phyloP scores from a whole-genome alignment of 2,888 invertebrate species.

The Chydorus sphaericus region DNA sequence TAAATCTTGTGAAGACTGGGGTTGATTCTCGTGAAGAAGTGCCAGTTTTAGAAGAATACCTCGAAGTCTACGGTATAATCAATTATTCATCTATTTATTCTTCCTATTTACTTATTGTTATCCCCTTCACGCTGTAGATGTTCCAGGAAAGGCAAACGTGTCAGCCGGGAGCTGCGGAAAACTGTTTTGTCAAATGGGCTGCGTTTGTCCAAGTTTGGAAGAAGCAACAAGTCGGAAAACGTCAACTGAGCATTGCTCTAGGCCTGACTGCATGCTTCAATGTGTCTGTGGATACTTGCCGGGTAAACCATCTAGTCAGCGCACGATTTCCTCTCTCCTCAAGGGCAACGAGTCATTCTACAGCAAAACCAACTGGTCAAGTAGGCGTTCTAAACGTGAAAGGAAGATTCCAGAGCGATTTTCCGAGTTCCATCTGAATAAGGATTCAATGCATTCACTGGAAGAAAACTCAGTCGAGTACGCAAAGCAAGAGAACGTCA shows the following conservation, averaged over 20 bases:
- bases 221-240: conserved; percentile 10
- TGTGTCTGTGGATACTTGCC: conserved; percentile 30
- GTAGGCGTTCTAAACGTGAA: not conserved
- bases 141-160: not conserved
- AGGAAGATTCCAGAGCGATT: not conserved
- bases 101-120: not conserved
- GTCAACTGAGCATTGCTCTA: conserved; percentile 43
- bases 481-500: no score
- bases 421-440: not conserved
- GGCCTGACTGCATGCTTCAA: conserved; percentile 43
- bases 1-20: not conserved
- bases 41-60: not conserved
- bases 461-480: no score
- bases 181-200: conserved; percentile 44
- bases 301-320: not conserved
- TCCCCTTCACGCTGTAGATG: no score
- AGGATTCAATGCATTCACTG: no score
- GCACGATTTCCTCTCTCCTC: not conserved
- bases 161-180: conserved; percentile 33
- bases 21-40: not conserved
- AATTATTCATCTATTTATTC: not conserved
- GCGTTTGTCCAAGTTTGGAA: conserved; percentile 43
- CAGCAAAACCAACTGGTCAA: conserved; percentile 1
- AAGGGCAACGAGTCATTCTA: not conserved
- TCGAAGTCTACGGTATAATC: not conserved